A percentile compares a stretch with the other conserved stretches of the same genome.
phyloP scores from a whole-genome alignment of 2,888 invertebrate species.

The Papilio demoleus region DNA sequence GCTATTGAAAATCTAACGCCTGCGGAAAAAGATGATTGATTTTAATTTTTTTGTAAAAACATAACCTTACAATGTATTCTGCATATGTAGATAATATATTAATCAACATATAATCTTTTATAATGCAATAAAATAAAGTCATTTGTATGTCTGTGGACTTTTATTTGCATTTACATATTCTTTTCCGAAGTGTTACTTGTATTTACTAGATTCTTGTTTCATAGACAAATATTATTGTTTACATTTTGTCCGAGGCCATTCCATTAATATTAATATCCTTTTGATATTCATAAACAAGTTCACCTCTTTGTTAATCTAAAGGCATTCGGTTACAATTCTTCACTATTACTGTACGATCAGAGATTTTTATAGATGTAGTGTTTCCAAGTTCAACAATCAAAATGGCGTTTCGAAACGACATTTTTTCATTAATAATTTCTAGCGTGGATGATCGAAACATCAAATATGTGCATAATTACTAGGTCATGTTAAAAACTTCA shows the following conservation, averaged over 20 bases:
- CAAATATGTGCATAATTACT: too few relatives aligned
- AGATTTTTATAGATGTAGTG: too few relatives aligned
- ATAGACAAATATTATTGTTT: conserved; percentile 32
- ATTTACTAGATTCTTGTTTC: not conserved
- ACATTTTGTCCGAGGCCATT: not conserved
- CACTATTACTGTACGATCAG: not conserved
- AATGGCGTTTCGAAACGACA: too few relatives aligned
- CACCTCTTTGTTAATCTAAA: not conserved
- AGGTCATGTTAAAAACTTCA: too few relatives aligned
- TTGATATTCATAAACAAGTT: conserved; percentile 11
- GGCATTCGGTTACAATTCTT: too few relatives aligned
- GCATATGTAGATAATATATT: too few relatives aligned
- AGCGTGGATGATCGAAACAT: too few relatives aligned
- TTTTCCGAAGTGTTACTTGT: not conserved
- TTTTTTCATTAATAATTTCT: too few relatives aligned
- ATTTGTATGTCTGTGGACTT: not conserved
- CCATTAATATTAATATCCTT: conserved; percentile 26
- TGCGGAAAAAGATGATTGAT: conserved; percentile 41
- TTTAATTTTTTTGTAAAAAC: not conserved
- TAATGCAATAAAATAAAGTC: not conserved
- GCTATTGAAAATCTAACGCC: conserved; percentile 89
- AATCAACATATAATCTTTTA: not conserved
- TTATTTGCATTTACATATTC: not conserved
- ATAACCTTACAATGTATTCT: not conserved
- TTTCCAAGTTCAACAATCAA: too few relatives aligned